Conservation (phyloP, 2,113 vertebrate species). For the Siphamia tubifer region DNA sequence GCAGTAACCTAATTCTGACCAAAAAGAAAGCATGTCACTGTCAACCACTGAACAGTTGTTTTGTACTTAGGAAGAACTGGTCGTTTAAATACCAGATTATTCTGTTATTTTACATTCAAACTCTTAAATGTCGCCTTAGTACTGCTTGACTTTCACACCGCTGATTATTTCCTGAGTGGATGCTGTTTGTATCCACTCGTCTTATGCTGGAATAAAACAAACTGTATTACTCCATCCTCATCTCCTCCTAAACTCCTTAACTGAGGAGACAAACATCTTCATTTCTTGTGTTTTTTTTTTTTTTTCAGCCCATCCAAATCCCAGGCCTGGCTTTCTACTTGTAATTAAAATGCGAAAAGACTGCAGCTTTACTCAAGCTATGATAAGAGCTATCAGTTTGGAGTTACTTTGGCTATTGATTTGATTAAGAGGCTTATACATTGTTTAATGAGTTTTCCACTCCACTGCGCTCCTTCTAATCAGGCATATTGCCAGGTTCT, state of each 20-base stretch:
- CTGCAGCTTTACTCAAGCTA: slow-evolving; percentile 48
- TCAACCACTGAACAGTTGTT: too few species aligned
- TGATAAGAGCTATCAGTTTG: slow-evolving; percentile 71
- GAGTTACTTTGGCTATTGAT: slow-evolving; percentile 68
- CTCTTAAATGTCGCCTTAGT: background rate
- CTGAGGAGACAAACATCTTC: slow-evolving; percentile 30
- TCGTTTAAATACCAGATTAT: background rate
- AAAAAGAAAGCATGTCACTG: background rate
- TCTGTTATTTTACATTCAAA: slow-evolving; percentile 1
- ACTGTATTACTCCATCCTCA: background rate
- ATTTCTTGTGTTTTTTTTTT: background rate
- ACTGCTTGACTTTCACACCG: background rate
- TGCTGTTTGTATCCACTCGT: background rate
- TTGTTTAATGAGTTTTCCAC: slow-evolving; percentile 96
- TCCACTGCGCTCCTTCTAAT: slow-evolving; percentile 83
- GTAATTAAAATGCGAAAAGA: slow-evolving; percentile 61
- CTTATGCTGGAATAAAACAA: background rate
- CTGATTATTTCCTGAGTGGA: background rate
- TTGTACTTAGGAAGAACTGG: background rate
- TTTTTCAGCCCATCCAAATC: slow-evolving; percentile 20
- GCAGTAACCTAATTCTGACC: too few species aligned
- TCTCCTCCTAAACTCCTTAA: slow-evolving; percentile 15
- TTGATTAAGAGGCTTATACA: slow-evolving; percentile 95
- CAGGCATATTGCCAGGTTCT: slow-evolving; percentile 45
- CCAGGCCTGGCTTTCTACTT: background rate